Percentiles rank a stretch among this genome's conserved stretches.
These are phyloP conservation scores for Ptychochromis oligacanthus DNA, from an alignment of 2,113 vertebrate genomes.

Conservation along the genomic window DNA sequence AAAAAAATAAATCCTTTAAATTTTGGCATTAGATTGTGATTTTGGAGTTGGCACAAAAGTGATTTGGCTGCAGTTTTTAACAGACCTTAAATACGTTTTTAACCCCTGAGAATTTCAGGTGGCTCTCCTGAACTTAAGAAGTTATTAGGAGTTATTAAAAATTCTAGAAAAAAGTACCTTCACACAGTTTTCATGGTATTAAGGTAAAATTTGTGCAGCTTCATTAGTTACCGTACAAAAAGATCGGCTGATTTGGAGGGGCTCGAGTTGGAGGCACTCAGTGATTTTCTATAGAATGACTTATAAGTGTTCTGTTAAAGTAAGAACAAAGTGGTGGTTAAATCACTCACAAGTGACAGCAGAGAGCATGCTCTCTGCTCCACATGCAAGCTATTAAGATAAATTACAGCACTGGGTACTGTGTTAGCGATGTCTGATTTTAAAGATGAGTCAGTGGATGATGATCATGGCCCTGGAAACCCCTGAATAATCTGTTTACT, in stretches of 20 bases:
- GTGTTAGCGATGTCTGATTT: neutral
- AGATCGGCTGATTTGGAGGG: neutral
- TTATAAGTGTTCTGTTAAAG: neutral
- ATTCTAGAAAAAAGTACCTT: too few relatives aligned
- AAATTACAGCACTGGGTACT: neutral
- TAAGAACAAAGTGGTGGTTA: neutral
- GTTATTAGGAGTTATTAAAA: too few relatives aligned
- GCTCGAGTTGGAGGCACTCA: neutral
- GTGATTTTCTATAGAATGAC: neutral
- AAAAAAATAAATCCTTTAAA: too few relatives aligned
- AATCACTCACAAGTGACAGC: neutral
- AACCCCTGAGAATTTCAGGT: too few relatives aligned
- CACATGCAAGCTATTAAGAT: slow-evolving; percentile 8
- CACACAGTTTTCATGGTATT: too few relatives aligned
- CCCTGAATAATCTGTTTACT: slow-evolving; percentile 1
- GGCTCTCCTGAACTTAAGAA: too few relatives aligned
- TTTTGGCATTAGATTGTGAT: too few relatives aligned
- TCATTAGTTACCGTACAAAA: neutral
- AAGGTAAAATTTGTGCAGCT: too few relatives aligned
- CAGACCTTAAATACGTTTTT: too few relatives aligned
- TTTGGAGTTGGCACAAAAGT: too few relatives aligned
- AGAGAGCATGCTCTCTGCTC: neutral
- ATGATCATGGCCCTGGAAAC: neutral
- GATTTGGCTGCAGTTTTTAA: too few relatives aligned
- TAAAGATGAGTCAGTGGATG: neutral